phyloP scores from a whole-genome alignment of 2,888 invertebrate species.

The Luperina nickerlii region DNA sequence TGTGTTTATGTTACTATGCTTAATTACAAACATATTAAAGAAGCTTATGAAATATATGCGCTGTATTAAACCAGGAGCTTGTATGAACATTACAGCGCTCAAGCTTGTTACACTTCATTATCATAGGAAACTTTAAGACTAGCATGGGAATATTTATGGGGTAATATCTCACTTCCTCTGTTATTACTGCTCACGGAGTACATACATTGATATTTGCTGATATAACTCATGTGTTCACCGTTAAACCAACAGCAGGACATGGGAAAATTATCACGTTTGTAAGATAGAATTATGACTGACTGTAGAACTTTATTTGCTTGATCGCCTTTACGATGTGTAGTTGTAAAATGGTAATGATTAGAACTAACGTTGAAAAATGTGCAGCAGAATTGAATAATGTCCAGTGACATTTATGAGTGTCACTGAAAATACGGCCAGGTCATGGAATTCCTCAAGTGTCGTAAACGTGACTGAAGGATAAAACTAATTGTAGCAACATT shows the following conservation, averaged over 20 bases:
- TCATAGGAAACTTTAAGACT: slow-evolving; percentile 66
- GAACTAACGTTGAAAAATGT: slow-evolving; percentile 26
- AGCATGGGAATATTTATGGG: slow-evolving; percentile 68
- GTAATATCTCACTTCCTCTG: slow-evolving; percentile 69
- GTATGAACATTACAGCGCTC: slow-evolving; percentile 49
- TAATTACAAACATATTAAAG: slow-evolving; percentile 26
- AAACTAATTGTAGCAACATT: slow-evolving; percentile 37
- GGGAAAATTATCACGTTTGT: slow-evolving; percentile 60
- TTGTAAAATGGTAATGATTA: slow-evolving; percentile 16
- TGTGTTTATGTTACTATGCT: slow-evolving; percentile 16
- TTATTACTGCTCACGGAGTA: slow-evolving; percentile 58
- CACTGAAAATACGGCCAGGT: slow-evolving; percentile 36
- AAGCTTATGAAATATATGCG: slow-evolving; percentile 36
- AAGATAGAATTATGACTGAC: slow-evolving; percentile 46
- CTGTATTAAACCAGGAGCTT: slow-evolving; percentile 39
- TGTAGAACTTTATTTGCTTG: slow-evolving; percentile 31
- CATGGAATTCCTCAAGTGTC: slow-evolving; percentile 32
- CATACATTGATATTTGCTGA: slow-evolving; percentile 61
- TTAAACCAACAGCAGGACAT: slow-evolving; percentile 60
- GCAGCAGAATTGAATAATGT: slow-evolving; percentile 13
- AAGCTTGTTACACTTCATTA: slow-evolving; percentile 68
- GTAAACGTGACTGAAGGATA: slow-evolving; percentile 44
- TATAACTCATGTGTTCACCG: slow-evolving; percentile 62
- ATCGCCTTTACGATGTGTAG: slow-evolving; percentile 39
- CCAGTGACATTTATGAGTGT: slow-evolving; percentile 27